These are phyloP conservation scores for Eupelmus urozonus DNA, from an alignment of 2,888 invertebrate genomes.

Conservation along the genomic window DNA sequence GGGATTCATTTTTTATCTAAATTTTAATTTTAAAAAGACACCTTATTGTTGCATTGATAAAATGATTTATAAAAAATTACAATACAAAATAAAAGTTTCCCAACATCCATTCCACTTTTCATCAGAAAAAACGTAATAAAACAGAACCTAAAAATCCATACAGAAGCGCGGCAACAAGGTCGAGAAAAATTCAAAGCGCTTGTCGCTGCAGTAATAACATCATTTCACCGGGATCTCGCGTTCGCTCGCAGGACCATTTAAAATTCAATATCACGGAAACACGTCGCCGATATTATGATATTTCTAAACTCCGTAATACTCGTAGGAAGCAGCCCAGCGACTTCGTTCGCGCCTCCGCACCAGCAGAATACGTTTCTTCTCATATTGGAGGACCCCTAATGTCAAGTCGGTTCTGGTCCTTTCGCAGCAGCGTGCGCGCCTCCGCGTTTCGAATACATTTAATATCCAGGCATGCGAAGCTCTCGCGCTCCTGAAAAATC, in stretches of 20 bases:
- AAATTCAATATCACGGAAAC: slow-evolving; percentile 72
- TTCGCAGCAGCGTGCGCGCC: slow-evolving; percentile 15
- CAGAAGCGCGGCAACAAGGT: no score
- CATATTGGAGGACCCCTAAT: slow-evolving; percentile 54
- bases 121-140: no score
- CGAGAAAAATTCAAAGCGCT: slow-evolving; percentile 26
- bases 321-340: slow-evolving; percentile 57
- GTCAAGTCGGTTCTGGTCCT: slow-evolving; percentile 23
- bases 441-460: slow-evolving; percentile 44
- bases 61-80: no score
- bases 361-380: slow-evolving; percentile 35
- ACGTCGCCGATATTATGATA: slow-evolving; percentile 69
- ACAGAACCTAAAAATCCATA: no score
- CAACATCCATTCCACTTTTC: no score
- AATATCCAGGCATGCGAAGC: slow-evolving; percentile 38
- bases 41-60: no score
- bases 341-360: slow-evolving; percentile 18
- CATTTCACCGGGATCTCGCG: slow-evolving; percentile 8
- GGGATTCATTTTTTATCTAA: no score
- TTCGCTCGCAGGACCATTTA: slow-evolving; percentile 56
- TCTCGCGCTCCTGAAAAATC: slow-evolving; percentile 36
- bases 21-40: no score
- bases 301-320: slow-evolving; percentile 69
- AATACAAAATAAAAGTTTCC: no score
- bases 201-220: slow-evolving; percentile 33